Percentiles rank a stretch among this genome's conserved stretches.
Conservation (phyloP, 2,797 vertebrate genomes). For the Manis javanica region DNA sequence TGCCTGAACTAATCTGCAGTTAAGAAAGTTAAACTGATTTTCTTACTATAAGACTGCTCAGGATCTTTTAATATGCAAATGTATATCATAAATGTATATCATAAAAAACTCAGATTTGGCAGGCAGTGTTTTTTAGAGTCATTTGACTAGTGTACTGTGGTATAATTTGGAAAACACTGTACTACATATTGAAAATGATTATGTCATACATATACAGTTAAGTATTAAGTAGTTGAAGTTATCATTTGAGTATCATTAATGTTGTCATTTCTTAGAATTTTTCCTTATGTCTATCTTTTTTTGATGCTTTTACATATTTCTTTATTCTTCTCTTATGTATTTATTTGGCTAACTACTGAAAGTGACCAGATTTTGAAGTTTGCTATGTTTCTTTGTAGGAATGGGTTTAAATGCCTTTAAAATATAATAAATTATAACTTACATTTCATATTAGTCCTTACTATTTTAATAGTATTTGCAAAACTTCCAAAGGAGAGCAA, state of each 20-base stretch:
- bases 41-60: background rate
- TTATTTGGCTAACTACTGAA: background rate
- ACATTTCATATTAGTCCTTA: conserved; percentile 1
- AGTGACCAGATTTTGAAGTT: conserved; percentile 31
- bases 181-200: background rate
- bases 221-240: background rate
- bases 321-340: background rate
- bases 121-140: background rate
- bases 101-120: background rate
- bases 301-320: background rate
- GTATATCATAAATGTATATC: background rate
- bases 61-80: background rate
- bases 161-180: background rate
- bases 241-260: background rate
- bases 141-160: background rate
- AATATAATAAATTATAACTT: conserved; percentile 17
- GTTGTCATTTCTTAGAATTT: background rate
- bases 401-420: conserved; percentile 27
- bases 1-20: background rate
- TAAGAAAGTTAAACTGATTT: conserved; percentile 2
- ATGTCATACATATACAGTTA: background rate
- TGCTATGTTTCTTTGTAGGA: background rate
- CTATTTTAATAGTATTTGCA: conserved; percentile 10
- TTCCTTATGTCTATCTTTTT: background rate
- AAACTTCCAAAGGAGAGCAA: background rate